Evolutionary conservation across 1,140 invertebrate species (phyloP).

Genomic region (Drosophila albomicans): DNA sequence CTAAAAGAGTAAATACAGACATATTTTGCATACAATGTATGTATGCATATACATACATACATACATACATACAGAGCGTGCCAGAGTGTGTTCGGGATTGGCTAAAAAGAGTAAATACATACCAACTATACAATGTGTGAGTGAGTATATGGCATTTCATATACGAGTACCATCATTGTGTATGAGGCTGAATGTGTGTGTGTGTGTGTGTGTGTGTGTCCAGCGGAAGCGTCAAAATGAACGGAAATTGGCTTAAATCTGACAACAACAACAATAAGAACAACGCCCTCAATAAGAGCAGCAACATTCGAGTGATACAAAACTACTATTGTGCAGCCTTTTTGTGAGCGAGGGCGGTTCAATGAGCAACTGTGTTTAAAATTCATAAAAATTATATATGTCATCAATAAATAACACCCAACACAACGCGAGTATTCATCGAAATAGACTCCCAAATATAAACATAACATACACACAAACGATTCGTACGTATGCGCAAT

Average conservation of each 20-base stretch:
- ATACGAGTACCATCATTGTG: background rate
- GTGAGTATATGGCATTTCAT: slow-evolving; percentile 25
- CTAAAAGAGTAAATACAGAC: slow-evolving; percentile 37
- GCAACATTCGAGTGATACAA: slow-evolving; percentile 40
- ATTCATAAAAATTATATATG: background rate
- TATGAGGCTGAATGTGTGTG: slow-evolving; percentile 9
- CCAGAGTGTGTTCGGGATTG: background rate
- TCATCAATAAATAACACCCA: background rate
- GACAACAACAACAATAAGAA: slow-evolving; percentile 68
- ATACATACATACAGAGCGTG: background rate
- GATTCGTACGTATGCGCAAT: background rate
- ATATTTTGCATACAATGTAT: slow-evolving; percentile 11
- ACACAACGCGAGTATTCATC: background rate
- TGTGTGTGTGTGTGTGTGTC: slow-evolving; percentile 26
- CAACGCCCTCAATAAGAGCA: slow-evolving; percentile 50
- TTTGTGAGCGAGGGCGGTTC: slow-evolving; percentile 28
- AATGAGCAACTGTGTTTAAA: background rate
- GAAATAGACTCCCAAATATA: slow-evolving; percentile 3
- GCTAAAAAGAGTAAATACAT: slow-evolving; percentile 14
- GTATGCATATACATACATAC: background rate
- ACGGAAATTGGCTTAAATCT: slow-evolving; percentile 83
- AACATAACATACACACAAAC: background rate
- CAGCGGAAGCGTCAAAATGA: slow-evolving; percentile 81
- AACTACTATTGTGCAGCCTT: slow-evolving; percentile 8
- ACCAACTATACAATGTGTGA: slow-evolving; percentile 17